These are phyloP conservation scores for Cerceris ruficornis DNA, from an alignment of 2,888 invertebrate species.

Conservation along the genomic window DNA sequence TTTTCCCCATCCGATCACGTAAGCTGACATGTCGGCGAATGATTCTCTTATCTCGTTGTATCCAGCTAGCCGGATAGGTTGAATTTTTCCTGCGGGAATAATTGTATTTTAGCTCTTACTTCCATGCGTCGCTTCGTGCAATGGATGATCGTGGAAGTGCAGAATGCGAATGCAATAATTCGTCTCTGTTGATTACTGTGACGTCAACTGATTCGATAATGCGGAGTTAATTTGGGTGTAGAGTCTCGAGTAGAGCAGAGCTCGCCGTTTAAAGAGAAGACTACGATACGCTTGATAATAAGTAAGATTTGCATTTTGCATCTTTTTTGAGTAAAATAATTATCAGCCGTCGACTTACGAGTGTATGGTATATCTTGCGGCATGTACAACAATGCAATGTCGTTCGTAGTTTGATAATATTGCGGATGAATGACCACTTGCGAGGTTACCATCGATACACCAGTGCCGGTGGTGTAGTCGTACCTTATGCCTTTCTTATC, in stretches of 20 bases:
- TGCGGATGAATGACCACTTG: slow-evolving; percentile 50
- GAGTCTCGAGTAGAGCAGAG: too few species aligned
- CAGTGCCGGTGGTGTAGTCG: slow-evolving; percentile 48
- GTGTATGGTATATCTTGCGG: slow-evolving; percentile 61
- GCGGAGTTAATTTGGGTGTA: too few species aligned
- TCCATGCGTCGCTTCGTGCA: too few species aligned
- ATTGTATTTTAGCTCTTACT: background rate
- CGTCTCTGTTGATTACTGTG: too few species aligned
- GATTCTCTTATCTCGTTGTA: slow-evolving; percentile 3
- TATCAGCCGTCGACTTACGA: slow-evolving; percentile 38
- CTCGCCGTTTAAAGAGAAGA: too few species aligned
- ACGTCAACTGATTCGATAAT: too few species aligned
- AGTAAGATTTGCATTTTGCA: background rate
- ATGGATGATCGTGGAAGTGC: too few species aligned
- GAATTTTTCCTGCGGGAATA: slow-evolving; percentile 51
- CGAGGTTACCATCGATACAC: slow-evolving; percentile 59
- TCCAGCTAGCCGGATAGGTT: slow-evolving; percentile 56
- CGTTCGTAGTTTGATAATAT: slow-evolving; percentile 48
- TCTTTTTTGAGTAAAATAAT: background rate
- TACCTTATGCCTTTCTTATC: slow-evolving; percentile 58
- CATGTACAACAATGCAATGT: slow-evolving; percentile 63
- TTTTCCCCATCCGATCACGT: slow-evolving; percentile 58
- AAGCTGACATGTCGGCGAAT: slow-evolving; percentile 25
- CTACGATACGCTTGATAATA: too few species aligned
- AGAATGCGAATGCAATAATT: too few species aligned